phyloP scores from a whole-genome alignment of 2,797 vertebrate genomes.

The Cephalopachus bancanus region DNA sequence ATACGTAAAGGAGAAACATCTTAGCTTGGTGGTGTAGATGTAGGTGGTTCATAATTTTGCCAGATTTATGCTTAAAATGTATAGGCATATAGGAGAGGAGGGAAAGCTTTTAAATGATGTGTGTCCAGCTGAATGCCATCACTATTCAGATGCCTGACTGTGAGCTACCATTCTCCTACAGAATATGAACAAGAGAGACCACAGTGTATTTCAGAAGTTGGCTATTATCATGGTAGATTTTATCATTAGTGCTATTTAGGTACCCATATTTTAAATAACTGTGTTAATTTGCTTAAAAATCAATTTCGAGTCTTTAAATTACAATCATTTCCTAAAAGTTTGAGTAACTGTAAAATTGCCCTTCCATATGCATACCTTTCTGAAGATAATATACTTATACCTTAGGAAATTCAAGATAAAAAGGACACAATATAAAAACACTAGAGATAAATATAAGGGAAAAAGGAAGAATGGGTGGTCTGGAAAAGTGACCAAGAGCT shows the following conservation, averaged over 20 bases:
- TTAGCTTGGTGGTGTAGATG: not conserved
- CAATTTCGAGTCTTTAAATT: not conserved
- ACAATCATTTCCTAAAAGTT: not conserved
- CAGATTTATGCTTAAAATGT: not conserved
- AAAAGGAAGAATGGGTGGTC: not conserved
- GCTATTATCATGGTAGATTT: not conserved
- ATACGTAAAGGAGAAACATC: not conserved
- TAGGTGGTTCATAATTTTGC: not conserved
- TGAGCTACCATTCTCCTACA: not conserved
- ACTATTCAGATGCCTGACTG: not conserved
- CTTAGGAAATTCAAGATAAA: not conserved
- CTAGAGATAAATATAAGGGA: not conserved
- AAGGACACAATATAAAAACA: not conserved
- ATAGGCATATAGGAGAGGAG: not conserved
- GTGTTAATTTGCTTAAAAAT: not conserved
- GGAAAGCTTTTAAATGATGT: too few relatives aligned
- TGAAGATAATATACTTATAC: not conserved
- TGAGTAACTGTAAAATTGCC: not conserved
- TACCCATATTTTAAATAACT: not conserved
- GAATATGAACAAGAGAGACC: too few relatives aligned
- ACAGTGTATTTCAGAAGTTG: fast-evolving
- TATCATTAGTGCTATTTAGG: not conserved
- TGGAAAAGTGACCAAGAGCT: not conserved
- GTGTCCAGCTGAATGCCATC: too few relatives aligned
- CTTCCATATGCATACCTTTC: not conserved